phyloP scores from a whole-genome alignment of 2,888 invertebrate species.

The Hyles lineata region DNA sequence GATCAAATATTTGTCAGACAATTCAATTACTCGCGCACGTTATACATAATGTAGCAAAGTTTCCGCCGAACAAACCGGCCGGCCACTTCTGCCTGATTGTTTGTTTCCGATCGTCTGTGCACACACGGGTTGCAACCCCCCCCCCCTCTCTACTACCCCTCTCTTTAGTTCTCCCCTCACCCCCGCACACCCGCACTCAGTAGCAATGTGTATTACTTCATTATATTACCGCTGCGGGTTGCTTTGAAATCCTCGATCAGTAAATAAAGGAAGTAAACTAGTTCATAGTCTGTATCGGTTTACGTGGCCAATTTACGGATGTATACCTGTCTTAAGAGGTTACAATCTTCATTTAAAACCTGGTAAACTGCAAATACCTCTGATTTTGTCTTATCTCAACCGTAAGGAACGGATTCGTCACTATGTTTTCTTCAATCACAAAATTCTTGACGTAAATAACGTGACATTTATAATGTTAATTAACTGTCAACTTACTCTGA shows the following conservation, averaged over 20 bases:
- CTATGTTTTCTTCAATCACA: too few relatives aligned
- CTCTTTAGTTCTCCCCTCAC: background rate
- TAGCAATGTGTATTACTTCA: background rate
- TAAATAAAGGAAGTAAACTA: background rate
- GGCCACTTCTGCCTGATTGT: conserved; percentile 57
- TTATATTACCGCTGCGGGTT: background rate
- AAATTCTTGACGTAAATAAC: too few relatives aligned
- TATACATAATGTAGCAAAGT: conserved; percentile 56
- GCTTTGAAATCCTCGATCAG: background rate
- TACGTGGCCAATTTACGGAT: too few relatives aligned
- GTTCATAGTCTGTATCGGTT: background rate
- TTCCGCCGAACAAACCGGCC: conserved; percentile 46
- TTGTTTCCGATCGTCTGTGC: conserved; percentile 51
- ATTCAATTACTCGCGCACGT: conserved; percentile 60
- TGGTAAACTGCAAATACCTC: too few relatives aligned
- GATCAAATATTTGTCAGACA: conserved; percentile 57
- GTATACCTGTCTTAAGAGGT: too few relatives aligned
- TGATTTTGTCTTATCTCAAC: too few relatives aligned
- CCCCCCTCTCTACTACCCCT: background rate
- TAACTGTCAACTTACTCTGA: too few relatives aligned
- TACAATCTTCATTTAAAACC: too few relatives aligned
- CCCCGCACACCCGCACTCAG: background rate
- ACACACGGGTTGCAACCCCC: conserved; percentile 37
- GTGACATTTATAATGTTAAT: too few relatives aligned
- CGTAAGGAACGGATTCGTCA: too few relatives aligned